phyloP scores from a whole-genome alignment of 2,113 vertebrate genomes.

The Nicator chloris region DNA sequence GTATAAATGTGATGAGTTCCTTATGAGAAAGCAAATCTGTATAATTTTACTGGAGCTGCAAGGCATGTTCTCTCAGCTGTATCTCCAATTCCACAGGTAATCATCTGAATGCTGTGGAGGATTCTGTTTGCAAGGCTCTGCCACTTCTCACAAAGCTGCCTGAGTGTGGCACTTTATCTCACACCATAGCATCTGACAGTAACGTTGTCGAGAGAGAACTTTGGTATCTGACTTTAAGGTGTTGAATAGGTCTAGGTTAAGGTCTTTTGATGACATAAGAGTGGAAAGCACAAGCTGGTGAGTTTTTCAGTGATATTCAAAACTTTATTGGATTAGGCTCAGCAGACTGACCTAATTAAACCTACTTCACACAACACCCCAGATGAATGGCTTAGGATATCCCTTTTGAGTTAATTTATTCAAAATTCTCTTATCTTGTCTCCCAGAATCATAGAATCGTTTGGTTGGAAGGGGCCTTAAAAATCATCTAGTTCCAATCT shows the following conservation, averaged over 20 bases:
- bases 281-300: not conserved
- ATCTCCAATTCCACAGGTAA: not conserved
- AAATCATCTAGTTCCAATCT: not conserved
- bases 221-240: not conserved
- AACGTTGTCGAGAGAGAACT: not conserved
- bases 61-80: not conserved
- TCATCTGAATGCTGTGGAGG: not conserved
- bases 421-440: not conserved
- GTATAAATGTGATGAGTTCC: not conserved
- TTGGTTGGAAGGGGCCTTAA: not conserved
- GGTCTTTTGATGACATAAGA: not conserved
- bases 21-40: not conserved
- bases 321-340: not conserved
- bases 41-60: not conserved
- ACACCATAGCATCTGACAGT: not conserved
- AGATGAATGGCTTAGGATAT: not conserved
- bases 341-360: not conserved
- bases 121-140: not conserved
- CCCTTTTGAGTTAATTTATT: not conserved
- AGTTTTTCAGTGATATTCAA: not conserved
- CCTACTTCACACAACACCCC: not conserved
- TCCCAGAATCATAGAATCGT: not conserved
- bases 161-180: not conserved
- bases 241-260: too few species aligned
- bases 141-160: not conserved